Conservation (phyloP, 1,140 invertebrate genomes). For the Bombus confusus region DNA sequence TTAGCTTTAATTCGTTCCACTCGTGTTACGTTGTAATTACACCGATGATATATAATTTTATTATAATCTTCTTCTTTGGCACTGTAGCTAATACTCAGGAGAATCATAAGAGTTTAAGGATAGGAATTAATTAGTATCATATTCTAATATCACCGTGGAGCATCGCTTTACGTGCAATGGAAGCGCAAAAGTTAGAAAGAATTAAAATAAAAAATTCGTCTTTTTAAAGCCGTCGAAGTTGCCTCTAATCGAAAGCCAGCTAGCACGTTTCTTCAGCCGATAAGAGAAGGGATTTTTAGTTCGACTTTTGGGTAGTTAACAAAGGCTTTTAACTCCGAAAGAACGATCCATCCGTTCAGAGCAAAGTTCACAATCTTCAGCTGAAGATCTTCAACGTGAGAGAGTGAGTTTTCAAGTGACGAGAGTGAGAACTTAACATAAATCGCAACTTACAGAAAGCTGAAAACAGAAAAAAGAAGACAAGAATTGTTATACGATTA, state of each 20-base stretch:
- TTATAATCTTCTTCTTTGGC: not conserved
- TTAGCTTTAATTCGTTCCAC: not conserved
- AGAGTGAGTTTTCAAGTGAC: conserved; percentile 9
- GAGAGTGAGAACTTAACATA: conserved; percentile 15
- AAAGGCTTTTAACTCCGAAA: not conserved
- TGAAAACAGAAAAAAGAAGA: conserved; percentile 31
- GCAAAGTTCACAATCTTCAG: conserved; percentile 14
- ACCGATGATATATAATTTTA: not conserved
- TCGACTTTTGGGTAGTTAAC: not conserved
- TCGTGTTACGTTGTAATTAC: not conserved
- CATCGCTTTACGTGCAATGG: not conserved
- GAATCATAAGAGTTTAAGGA: no score
- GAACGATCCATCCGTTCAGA: not conserved
- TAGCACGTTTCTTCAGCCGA: not conserved
- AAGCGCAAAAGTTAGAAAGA: not conserved
- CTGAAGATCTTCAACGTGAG: conserved; percentile 26
- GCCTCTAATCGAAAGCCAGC: not conserved
- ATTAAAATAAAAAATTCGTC: not conserved
- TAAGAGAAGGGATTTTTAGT: not conserved
- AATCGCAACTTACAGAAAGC: conserved; percentile 34
- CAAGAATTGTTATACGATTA: not conserved
- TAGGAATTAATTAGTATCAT: not conserved
- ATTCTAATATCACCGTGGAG: not conserved
- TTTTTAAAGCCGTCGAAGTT: not conserved
- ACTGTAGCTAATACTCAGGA: not conserved